Conservation (phyloP, 2,797 vertebrate genomes). For the Pogoniulus pusillus region DNA sequence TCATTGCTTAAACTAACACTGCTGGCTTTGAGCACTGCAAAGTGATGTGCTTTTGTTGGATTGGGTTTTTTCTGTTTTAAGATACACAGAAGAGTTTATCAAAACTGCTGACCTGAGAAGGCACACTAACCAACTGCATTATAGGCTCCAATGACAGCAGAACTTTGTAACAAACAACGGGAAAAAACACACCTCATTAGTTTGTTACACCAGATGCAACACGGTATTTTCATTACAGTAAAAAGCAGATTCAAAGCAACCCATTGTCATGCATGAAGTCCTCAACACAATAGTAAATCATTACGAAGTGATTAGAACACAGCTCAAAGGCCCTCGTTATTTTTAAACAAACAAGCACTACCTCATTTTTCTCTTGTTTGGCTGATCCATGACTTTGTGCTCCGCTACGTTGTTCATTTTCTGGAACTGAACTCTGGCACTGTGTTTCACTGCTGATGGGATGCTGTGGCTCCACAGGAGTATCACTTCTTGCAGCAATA, state of each 20-base stretch:
- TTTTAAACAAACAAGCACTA: conserved; percentile 63
- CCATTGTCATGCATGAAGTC: background rate
- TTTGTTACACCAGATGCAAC: background rate
- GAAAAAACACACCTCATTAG: background rate
- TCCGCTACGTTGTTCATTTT: conserved; percentile 83
- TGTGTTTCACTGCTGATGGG: conserved; percentile 73
- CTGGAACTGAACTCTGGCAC: conserved; percentile 80
- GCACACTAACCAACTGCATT: background rate
- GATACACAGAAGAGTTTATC: background rate
- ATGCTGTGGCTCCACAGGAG: conserved; percentile 89
- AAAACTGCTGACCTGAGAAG: background rate
- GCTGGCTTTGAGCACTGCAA: background rate
- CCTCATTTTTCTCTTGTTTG: conserved; percentile 91
- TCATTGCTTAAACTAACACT: background rate
- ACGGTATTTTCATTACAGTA: background rate
- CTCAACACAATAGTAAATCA: conserved; percentile 25
- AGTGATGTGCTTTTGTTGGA: background rate
- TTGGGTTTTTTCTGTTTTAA: background rate
- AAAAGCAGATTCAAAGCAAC: conserved; percentile 4
- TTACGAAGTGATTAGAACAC: background rate
- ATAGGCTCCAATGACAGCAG: background rate
- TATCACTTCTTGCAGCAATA: conserved; percentile 85
- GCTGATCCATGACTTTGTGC: conserved; percentile 74
- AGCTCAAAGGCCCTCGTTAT: conserved; percentile 26
- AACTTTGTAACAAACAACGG: background rate